Evolutionary conservation across 2,797 vertebrate species (phyloP).

Genomic region (Orestias chungarensis): DNA sequence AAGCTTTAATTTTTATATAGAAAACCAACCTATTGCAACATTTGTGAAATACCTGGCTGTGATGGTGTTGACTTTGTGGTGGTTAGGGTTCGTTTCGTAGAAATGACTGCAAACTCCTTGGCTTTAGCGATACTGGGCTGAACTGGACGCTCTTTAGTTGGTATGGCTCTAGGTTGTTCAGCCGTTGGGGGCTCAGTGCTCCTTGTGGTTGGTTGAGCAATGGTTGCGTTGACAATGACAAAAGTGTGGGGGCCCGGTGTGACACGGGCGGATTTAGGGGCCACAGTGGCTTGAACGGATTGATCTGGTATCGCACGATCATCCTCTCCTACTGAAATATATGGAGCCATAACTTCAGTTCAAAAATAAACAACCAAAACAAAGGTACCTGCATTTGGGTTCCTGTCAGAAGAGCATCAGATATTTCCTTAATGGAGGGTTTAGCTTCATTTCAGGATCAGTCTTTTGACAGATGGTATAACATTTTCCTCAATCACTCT

Average conservation of each 20-base stretch:
- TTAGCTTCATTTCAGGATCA: too few relatives aligned
- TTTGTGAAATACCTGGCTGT: constrained; percentile 48
- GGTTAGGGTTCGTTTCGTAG: constrained; percentile 23
- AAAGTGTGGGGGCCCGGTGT: constrained; percentile 32
- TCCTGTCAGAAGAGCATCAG: too few relatives aligned
- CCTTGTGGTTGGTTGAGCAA: constrained; percentile 35
- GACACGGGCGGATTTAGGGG: constrained; percentile 33
- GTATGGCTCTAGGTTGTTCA: constrained; percentile 34
- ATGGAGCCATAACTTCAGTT: constrained; percentile 27
- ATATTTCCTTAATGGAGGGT: too few relatives aligned
- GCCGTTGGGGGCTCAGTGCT: constrained; percentile 42
- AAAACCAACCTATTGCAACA: not conserved
- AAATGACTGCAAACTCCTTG: constrained; percentile 42
- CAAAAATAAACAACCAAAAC: not conserved
- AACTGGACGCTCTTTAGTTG: constrained; percentile 47
- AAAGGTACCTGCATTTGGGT: not conserved
- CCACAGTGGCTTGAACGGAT: constrained; percentile 42
- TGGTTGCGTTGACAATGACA: constrained; percentile 22
- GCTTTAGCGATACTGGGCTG: constrained; percentile 43
- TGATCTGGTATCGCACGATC: constrained; percentile 38
- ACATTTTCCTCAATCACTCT: too few relatives aligned
- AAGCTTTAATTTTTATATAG: not conserved
- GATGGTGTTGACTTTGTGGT: constrained; percentile 43
- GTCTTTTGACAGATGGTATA: too few relatives aligned
- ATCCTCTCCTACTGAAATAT: constrained; percentile 69